Conservation (phyloP, 2,113 vertebrate species). For the Rhombomys opimus region DNA sequence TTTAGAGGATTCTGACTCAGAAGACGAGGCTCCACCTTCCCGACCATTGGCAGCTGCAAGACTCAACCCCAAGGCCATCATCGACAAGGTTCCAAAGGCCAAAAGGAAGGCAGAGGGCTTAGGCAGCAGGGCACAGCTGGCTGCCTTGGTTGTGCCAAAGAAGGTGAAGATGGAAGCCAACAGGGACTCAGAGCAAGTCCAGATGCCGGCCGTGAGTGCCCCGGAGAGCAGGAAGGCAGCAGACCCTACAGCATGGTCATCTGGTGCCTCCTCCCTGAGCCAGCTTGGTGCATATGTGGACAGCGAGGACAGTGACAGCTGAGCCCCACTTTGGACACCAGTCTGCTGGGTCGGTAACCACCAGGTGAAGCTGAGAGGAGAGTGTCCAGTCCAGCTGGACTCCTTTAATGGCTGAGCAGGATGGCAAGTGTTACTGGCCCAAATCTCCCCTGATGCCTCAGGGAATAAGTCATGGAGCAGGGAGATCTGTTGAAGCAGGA, state of each 20-base stretch:
- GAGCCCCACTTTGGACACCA: background rate
- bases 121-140: conserved; percentile 88
- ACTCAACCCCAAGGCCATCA: conserved; percentile 83
- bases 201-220: background rate
- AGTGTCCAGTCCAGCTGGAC: no score
- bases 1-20: conserved; percentile 92
- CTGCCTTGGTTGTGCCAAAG: conserved; percentile 90
- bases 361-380: no score
- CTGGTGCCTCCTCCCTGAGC: conserved; percentile 80
- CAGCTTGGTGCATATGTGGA: conserved; percentile 86
- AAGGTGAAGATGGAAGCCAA: conserved; percentile 63
- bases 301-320: conserved; percentile 83
- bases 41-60: accelerated
- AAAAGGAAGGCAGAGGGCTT: conserved; percentile 88
- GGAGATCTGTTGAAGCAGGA: no score
- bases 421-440: no score
- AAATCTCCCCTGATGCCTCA: no score
- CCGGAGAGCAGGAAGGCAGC: accelerated
- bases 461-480: no score
- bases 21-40: background rate
- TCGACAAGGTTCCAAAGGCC: conserved; percentile 81
- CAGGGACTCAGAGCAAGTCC: background rate
- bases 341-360: no score
- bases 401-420: no score
- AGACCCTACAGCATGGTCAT: accelerated